These are phyloP conservation scores for Scalopus aquaticus DNA, from an alignment of 2,113 vertebrate species.

Conservation along the genomic window DNA sequence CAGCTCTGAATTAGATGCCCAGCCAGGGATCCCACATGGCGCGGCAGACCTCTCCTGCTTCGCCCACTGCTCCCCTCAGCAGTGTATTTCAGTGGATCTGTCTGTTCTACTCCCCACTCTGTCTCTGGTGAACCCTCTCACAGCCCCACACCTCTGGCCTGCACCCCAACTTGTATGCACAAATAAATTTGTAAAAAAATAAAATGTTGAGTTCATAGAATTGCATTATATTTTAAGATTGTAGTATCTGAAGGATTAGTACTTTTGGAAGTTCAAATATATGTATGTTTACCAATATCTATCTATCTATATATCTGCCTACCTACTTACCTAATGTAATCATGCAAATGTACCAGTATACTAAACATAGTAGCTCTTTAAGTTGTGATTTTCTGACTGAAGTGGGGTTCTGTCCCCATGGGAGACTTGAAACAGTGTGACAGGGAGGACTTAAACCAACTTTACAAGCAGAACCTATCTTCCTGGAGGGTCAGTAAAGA, in stretches of 20 bases:
- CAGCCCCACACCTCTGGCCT: too few relatives aligned
- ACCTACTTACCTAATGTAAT: background rate
- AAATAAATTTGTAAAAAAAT: too few relatives aligned
- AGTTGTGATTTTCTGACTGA: background rate
- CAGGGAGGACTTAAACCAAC: background rate
- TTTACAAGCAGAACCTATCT: background rate
- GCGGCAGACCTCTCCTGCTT: too few relatives aligned
- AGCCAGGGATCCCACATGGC: too few relatives aligned
- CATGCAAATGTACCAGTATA: background rate
- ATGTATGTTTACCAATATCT: background rate
- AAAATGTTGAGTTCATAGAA: conserved; percentile 38
- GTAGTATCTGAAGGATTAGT: background rate
- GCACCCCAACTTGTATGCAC: too few relatives aligned
- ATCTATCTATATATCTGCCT: background rate
- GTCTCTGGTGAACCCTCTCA: too few relatives aligned
- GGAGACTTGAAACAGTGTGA: background rate
- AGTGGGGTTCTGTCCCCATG: rapidly evolving
- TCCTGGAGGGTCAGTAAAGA: background rate
- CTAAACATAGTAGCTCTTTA: background rate
- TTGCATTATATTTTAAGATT: background rate
- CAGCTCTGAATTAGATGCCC: too few relatives aligned
- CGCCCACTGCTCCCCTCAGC: too few relatives aligned
- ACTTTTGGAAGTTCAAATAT: background rate
- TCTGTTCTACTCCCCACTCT: too few relatives aligned
- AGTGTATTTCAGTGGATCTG: too few relatives aligned